Evolutionary conservation across 2,113 vertebrate genomes (phyloP).

Genomic region (Motacilla alba): DNA sequence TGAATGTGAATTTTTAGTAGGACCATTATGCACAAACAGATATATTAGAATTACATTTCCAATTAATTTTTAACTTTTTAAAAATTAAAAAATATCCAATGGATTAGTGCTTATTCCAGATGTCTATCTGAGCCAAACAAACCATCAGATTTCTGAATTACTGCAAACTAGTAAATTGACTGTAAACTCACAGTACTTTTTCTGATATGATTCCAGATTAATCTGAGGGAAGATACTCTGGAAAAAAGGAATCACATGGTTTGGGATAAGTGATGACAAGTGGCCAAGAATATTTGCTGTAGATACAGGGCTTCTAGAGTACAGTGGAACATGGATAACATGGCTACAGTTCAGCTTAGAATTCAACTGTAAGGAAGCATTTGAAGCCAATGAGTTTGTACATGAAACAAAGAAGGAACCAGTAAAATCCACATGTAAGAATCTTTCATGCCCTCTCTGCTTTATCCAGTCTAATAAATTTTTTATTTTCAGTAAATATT

Average conservation of each 20-base stretch:
- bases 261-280: background rate
- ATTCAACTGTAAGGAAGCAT: background rate
- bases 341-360: background rate
- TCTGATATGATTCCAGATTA: background rate
- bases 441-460: background rate
- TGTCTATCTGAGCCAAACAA: background rate
- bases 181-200: background rate
- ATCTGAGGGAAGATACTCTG: background rate
- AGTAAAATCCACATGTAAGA: background rate
- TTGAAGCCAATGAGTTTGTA: background rate
- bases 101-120: background rate
- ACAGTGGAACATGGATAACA: rapidly evolving
- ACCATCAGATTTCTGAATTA: background rate
- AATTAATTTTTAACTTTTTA: background rate
- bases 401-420: background rate
- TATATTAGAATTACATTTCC: background rate
- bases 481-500: background rate
- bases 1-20: background rate
- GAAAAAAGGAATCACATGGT: background rate
- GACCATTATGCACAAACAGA: rapidly evolving
- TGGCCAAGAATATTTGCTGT: background rate
- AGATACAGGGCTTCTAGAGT: background rate
- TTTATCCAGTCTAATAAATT: background rate
- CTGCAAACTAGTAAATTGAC: background rate
- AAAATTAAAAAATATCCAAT: background rate